These are phyloP conservation scores for Apodemus speciosus DNA, from an alignment of 2,113 vertebrate genomes.

Conservation along the genomic window DNA sequence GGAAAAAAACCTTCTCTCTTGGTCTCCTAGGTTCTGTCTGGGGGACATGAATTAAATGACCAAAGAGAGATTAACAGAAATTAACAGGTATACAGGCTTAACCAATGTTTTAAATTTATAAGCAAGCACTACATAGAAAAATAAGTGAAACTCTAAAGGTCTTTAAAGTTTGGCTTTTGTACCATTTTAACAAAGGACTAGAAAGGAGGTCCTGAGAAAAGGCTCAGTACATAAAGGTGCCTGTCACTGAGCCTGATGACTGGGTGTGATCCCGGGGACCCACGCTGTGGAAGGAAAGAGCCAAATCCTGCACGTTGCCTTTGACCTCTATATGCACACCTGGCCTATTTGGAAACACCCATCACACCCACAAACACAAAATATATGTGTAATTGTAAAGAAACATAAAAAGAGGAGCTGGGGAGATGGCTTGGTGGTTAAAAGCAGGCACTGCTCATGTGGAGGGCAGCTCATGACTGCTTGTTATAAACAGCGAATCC, in stretches of 20 bases:
- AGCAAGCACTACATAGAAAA: neutral
- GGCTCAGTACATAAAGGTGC: neutral
- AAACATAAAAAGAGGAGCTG: neutral
- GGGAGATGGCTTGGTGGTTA: neutral
- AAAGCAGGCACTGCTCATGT: neutral
- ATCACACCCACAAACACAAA: neutral
- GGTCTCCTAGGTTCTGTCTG: neutral
- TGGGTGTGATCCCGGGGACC: neutral
- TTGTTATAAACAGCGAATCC: too few species aligned
- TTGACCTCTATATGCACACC: neutral
- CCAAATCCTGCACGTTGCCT: rapidly evolving
- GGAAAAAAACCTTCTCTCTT: neutral
- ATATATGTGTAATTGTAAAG: neutral
- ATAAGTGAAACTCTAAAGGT: neutral
- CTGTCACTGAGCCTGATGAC: too few species aligned
- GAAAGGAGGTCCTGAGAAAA: neutral
- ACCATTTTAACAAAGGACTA: neutral
- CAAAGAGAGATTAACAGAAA: neutral
- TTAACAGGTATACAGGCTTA: neutral
- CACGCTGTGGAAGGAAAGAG: neutral
- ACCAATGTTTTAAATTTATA: neutral
- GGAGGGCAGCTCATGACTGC: neutral
- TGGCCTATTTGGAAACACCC: neutral
- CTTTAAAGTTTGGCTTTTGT: neutral
- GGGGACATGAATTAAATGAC: neutral